These are phyloP conservation scores for Uloborus diversus DNA, from an alignment of 1,140 invertebrate species.

Conservation along the genomic window DNA sequence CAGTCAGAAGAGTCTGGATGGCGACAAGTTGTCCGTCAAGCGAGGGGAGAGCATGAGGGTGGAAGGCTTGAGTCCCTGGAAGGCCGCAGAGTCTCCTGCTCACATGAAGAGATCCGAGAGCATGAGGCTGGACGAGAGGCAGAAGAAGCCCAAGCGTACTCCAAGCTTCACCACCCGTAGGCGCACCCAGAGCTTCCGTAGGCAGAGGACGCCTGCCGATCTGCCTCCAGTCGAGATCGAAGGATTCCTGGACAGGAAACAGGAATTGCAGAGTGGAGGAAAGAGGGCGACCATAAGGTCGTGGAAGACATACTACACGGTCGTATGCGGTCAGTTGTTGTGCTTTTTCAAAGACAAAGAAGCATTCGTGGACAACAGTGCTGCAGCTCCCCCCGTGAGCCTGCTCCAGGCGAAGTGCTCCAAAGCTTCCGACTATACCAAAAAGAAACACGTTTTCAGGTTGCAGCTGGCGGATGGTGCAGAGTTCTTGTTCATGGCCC, in stretches of 20 bases:
- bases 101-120: conserved; percentile 60
- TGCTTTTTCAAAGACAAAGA: conserved; percentile 98
- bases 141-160: conserved; percentile 79
- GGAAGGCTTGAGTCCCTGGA: conserved; percentile 63
- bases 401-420: conserved; percentile 86
- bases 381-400: conserved; percentile 89
- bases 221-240: conserved; percentile 91
- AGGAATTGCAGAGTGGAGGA: conserved; percentile 90
- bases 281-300: conserved; percentile 93
- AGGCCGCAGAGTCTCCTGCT: conserved; percentile 33
- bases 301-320: conserved; percentile 95
- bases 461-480: conserved; percentile 88
- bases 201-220: conserved; percentile 69
- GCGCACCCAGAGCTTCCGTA: conserved; percentile 86
- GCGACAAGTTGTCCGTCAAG: conserved; percentile 69
- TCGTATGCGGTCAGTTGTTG: conserved; percentile 93
- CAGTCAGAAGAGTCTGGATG: conserved; percentile 60
- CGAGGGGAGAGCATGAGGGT: conserved; percentile 89
- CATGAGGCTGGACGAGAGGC: conserved; percentile 59
- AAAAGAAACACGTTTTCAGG: conserved; percentile 92
- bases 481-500: conserved; percentile 88
- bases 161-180: conserved; percentile 91
- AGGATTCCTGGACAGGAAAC: conserved; percentile 92
- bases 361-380: conserved; percentile 84
- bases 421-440: conserved; percentile 91